Evolutionary conservation across 2,797 vertebrate species (phyloP).

Genomic region (Sebastolobus altivelis): DNA sequence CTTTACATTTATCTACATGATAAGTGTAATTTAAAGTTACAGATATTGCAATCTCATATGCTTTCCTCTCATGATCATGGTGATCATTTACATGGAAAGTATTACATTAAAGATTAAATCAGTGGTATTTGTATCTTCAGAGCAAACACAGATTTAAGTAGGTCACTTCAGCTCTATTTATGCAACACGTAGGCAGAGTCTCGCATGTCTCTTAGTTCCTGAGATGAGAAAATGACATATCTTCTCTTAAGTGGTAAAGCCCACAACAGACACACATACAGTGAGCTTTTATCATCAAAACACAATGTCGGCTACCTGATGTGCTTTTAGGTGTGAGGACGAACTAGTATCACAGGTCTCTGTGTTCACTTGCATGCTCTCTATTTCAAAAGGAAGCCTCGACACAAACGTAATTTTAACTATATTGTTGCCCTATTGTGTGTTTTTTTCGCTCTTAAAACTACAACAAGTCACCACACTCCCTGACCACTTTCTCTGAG

Average conservation of each 20-base stretch:
- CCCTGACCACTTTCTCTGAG: too few relatives aligned
- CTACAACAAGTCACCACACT: too few relatives aligned
- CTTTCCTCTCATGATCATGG: too few relatives aligned
- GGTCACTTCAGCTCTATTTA: background rate
- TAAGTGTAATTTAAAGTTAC: background rate
- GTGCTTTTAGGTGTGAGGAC: constrained; percentile 5
- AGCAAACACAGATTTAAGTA: background rate
- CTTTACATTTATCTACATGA: background rate
- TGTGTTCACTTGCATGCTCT: background rate
- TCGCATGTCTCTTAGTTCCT: background rate
- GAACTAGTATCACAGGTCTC: background rate
- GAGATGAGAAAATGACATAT: background rate
- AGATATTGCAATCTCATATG: too few relatives aligned
- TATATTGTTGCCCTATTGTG: background rate
- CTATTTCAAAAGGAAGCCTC: background rate
- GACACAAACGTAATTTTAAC: background rate
- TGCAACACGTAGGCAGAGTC: background rate
- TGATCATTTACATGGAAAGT: too few relatives aligned
- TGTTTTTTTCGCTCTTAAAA: too few relatives aligned
- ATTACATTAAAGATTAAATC: too few relatives aligned
- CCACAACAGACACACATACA: background rate
- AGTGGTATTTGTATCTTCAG: background rate
- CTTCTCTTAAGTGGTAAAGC: constrained; percentile 33
- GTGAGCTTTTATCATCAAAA: constrained; percentile 29
- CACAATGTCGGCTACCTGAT: background rate